Evolutionary conservation across 2,888 invertebrate genomes (phyloP).

Genomic region (Eupithecia exiguata): DNA sequence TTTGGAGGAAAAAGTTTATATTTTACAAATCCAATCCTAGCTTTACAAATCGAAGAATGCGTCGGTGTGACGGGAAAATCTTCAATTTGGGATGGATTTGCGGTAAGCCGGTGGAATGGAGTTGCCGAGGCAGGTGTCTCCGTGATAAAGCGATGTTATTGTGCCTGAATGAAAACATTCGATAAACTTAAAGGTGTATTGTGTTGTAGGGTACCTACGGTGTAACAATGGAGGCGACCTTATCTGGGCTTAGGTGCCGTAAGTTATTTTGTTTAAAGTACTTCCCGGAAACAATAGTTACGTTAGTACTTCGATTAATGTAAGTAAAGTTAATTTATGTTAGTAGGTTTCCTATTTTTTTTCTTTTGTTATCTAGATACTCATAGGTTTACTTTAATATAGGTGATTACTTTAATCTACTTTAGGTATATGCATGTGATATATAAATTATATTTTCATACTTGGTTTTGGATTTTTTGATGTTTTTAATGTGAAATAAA

Average conservation of each 20-base stretch:
- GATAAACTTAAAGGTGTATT: slow-evolving; percentile 2
- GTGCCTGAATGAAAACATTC: slow-evolving; percentile 13
- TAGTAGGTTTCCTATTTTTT: too few relatives aligned
- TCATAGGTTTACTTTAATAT: too few relatives aligned
- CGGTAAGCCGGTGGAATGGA: slow-evolving; percentile 59
- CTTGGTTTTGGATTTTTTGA: too few relatives aligned
- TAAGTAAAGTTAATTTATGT: neutral
- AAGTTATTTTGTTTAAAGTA: neutral
- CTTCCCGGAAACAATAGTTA: neutral
- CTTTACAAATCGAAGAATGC: slow-evolving; percentile 32
- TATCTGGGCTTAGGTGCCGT: neutral
- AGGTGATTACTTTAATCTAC: too few relatives aligned
- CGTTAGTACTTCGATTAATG: neutral
- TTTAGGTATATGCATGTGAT: too few relatives aligned
- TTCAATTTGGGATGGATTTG: slow-evolving; percentile 63
- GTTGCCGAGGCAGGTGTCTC: slow-evolving; percentile 46
- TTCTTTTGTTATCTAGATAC: too few relatives aligned
- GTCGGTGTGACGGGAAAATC: slow-evolving; percentile 48
- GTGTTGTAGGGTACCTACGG: neutral
- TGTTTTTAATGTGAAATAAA: too few relatives aligned
- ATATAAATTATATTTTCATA: too few relatives aligned
- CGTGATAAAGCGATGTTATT: slow-evolving; percentile 19
- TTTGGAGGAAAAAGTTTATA: neutral
- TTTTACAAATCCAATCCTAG: slow-evolving; percentile 9
- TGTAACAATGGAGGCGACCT: neutral